Base-by-base conservation (phyloP, 2,888 invertebrate genomes). In the Eupelmus urozonus region DNA sequence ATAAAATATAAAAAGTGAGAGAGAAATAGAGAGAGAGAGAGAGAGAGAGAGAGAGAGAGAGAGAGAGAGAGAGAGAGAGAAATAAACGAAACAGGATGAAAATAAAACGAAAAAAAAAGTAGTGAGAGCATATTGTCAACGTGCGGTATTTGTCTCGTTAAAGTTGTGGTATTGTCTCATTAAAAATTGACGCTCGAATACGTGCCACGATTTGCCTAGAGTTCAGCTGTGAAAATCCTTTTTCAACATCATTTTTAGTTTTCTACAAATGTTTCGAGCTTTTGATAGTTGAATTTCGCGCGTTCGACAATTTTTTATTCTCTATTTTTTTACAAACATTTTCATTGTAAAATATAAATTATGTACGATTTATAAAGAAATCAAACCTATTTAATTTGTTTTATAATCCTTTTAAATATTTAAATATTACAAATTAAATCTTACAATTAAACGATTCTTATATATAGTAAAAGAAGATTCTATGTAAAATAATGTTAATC, bases 151-250 rank as follows among this genome's bases (percentile, higher is more conserved):
- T 72, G 72, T 63, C 53, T 62, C 40, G 20, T 70, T 45, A 70
- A 60, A 60, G 49, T 29, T 18, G 20, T 16, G 29, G 45, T 23
- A 60, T 67, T 67, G 67, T 67, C 23, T 55, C 53, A 67, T 62
- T 72, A 72, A 72, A 70, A 62, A 29, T 60, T 51, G 29, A 62
- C 20, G 51, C 40, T 23, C 55, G 40, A 45, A 45, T 13, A 45
- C 45, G 16, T 45, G 4, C 13, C 9, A 16, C 13, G 45, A 45
- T 16, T 7, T 16, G 2, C 2, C 13, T 13, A 16, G 9, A 13
- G 9, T 45, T 45, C 13, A 16, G 45, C 13, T 7, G 4, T 45
- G 13, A 45, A 45, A 2, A 9, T 16, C 16, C 16, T 45, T 45
- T 45, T 45, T 45, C 13, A 9, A 13, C 13, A 2, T 45, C 2